Percentiles rank a stretch among this genome's conserved stretches.
These are phyloP conservation scores for Calycopis cecrops DNA, from an alignment of 1,140 invertebrate genomes.

Conservation along the genomic window DNA sequence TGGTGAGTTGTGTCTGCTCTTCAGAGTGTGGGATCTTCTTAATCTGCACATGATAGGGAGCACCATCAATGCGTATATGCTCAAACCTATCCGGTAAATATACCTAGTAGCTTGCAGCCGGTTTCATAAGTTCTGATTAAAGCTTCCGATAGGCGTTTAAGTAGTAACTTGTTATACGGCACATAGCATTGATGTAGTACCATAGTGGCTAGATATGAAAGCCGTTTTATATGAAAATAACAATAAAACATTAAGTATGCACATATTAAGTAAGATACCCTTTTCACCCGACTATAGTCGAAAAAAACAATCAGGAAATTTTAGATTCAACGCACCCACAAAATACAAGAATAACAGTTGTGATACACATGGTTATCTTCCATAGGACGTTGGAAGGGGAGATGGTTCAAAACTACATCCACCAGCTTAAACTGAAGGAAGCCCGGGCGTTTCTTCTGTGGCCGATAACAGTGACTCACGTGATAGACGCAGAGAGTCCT, in stretches of 20 bases:
- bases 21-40: conserved; percentile 77
- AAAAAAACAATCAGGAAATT: too few species aligned
- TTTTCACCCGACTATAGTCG: too few species aligned
- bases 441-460: conserved; percentile 76
- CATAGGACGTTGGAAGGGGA: conserved; percentile 63
- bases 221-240: too few species aligned
- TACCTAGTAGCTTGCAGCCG: too few species aligned
- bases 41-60: conserved; percentile 76
- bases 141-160: too few species aligned
- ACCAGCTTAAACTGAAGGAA: conserved; percentile 53
- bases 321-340: too few species aligned
- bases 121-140: too few species aligned
- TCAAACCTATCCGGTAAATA: conserved; percentile 60
- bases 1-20: conserved; percentile 77
- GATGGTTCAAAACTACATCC: conserved; percentile 59
- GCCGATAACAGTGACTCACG: conserved; percentile 79
- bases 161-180: too few species aligned
- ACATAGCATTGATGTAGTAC: too few species aligned
- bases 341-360: conserved; percentile 8
- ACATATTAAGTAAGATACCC: too few species aligned
- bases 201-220: too few species aligned
- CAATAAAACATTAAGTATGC: too few species aligned
- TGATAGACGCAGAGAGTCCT: conserved; percentile 77
- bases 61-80: conserved; percentile 76
- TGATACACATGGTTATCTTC: neutral